phyloP scores from a whole-genome alignment of 2,797 vertebrate species.

The Rostrhamus sociabilis region DNA sequence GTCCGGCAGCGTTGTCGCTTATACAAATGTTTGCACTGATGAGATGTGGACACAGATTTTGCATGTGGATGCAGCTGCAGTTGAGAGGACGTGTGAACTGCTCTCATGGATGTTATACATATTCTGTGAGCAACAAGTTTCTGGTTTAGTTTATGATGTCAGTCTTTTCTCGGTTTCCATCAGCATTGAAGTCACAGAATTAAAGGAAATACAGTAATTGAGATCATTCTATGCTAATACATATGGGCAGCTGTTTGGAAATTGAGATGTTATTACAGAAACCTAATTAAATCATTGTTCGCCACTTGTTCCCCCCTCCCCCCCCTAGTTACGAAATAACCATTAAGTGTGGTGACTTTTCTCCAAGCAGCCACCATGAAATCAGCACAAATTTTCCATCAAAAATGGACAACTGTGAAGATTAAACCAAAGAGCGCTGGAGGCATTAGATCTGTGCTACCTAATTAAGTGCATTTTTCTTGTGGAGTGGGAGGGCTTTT shows the following conservation, averaged over 20 bases:
- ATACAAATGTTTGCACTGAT: rapidly evolving
- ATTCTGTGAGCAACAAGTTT: not conserved
- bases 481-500: not conserved
- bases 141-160: not conserved
- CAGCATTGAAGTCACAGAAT: not conserved
- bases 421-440: constrained; percentile 1
- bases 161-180: not conserved
- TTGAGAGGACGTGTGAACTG: not conserved
- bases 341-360: constrained; percentile 35
- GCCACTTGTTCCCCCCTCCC: not conserved
- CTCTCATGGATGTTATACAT: rapidly evolving
- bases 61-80: not conserved
- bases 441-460: not conserved
- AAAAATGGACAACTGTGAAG: constrained; percentile 33
- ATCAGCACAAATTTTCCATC: constrained; percentile 55
- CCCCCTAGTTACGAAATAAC: not conserved
- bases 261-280: constrained; percentile 51
- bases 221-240: not conserved
- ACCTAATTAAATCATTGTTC: constrained; percentile 61
- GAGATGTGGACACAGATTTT: rapidly evolving
- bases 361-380: constrained; percentile 60
- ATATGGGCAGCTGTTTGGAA: constrained; percentile 21
- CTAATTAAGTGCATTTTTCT: constrained; percentile 35
- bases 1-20: rapidly evolving
- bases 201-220: not conserved